Evolutionary conservation across 2,888 invertebrate species (phyloP).

Genomic region (Vanessa cardui): DNA sequence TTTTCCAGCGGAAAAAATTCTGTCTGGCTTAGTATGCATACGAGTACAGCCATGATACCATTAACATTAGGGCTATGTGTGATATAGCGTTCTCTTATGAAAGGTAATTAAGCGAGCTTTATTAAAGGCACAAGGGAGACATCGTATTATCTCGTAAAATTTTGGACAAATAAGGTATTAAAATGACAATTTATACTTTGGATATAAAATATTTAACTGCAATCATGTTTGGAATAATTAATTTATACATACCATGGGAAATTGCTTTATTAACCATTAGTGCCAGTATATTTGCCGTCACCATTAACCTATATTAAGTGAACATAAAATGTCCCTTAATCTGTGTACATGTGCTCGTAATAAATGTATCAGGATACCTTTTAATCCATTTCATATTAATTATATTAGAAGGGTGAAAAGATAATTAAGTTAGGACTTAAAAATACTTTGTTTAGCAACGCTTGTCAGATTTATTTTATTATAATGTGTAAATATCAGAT

Average conservation of each 20-base stretch:
- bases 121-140: too few species aligned
- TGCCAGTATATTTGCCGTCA: conserved; percentile 13
- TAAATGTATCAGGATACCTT: conserved; percentile 17
- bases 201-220: conserved; percentile 4
- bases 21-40: too few species aligned
- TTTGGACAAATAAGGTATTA: background rate
- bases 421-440: background rate
- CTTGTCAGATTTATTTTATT: too few species aligned
- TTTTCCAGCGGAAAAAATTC: too few species aligned
- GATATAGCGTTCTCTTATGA: too few species aligned
- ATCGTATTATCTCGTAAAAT: too few species aligned
- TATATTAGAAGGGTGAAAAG: conserved; percentile 7
- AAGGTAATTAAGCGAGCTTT: too few species aligned
- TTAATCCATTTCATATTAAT: conserved; percentile 20
- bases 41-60: too few species aligned
- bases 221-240: conserved; percentile 2
- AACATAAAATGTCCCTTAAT: conserved; percentile 11
- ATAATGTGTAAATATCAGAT: too few species aligned
- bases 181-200: background rate
- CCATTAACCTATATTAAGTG: conserved; percentile 12
- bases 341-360: conserved; percentile 13
- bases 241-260: background rate
- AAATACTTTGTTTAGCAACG: background rate
- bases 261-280: conserved; percentile 17
- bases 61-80: too few species aligned